These are phyloP conservation scores for Barypeithes pellucidus DNA, from an alignment of 2,888 invertebrate genomes.

Conservation along the genomic window DNA sequence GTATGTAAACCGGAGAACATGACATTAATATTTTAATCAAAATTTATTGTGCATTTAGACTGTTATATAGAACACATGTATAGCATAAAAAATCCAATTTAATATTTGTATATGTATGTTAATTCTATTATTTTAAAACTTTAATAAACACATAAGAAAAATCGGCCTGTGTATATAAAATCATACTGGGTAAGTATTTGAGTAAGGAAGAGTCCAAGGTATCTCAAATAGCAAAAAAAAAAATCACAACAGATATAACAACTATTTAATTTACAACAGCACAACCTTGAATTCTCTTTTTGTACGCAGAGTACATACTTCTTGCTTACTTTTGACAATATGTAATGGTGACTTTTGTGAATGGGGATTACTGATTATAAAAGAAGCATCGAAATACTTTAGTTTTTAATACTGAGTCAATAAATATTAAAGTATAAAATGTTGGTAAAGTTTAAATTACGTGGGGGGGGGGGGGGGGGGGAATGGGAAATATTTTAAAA, in stretches of 20 bases:
- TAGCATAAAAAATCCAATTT: too few relatives aligned
- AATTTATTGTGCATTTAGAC: too few relatives aligned
- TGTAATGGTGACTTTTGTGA: constrained; percentile 22
- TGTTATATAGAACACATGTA: too few relatives aligned
- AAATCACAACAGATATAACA: constrained; percentile 72
- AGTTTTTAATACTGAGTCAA: constrained; percentile 14
- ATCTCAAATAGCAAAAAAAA: constrained; percentile 67
- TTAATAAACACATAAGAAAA: neutral
- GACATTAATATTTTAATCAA: neutral
- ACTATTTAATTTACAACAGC: constrained; percentile 72
- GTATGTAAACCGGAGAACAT: too few relatives aligned
- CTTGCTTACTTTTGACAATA: constrained; percentile 62
- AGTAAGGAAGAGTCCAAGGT: constrained; percentile 56
- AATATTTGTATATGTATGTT: neutral
- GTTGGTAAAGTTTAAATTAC: too few relatives aligned
- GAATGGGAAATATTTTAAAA: too few relatives aligned
- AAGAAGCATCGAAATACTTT: constrained; percentile 5
- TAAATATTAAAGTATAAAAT: neutral
- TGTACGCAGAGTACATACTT: constrained; percentile 65
- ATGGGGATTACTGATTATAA: constrained; percentile 6
- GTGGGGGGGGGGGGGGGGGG: too few relatives aligned
- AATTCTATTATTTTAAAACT: neutral
- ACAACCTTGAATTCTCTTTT: constrained; percentile 71
- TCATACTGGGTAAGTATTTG: constrained; percentile 46
- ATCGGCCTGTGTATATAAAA: constrained; percentile 9